Base-by-base conservation (phyloP, 1,140 invertebrate genomes). In the Caenorhabditis latens region DNA sequence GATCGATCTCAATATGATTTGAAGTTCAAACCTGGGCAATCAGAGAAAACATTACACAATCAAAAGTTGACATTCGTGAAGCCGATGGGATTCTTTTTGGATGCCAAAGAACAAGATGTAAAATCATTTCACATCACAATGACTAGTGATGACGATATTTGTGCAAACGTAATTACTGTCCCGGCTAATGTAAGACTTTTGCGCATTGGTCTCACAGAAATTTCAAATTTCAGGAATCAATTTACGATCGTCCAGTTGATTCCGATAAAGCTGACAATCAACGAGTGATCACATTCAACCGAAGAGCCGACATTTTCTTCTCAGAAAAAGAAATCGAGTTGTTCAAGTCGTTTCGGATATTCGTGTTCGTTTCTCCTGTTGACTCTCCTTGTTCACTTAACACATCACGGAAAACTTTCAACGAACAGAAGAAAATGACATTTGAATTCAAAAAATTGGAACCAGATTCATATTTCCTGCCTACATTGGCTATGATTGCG, bases 251-350 rank as follows among this genome's bases (percentile, higher is more conserved):
- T 4, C 46, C 46, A 24, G 43, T 50, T 0, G 40, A 43, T 14
- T 14, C 71, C n/a, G 71, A 50, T 24, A 50, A 24, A 11, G 8
- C 71, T 53, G 46, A 79, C 21, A 79, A 50, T 32, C n/a, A 24
- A 24, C 43, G 71, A 13, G 43, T 24, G 2, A 4, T 79, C 4
- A 43, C 71, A 24, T 79, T 79, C 46, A 79, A 46, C 11, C 14
- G n/a, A 50, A 50, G 71, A 50, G 71, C 71, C 5, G 71, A 79
- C 43, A 21, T 79, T 19, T 79, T 79, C n/a, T 79, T 79, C 46
- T 50, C 71, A 21, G 40, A 79, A 50, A 79, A 7, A 1, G 46
- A 79, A 50, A 79, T 71, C 14, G 11, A 43, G n/a, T 6, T 43
- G 46, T 48, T 79, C 46, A 79, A 32, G 19, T 21, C 43, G 3